Evolutionary conservation across 2,888 invertebrate species (phyloP).

Genomic region (Drosophila siamana): DNA sequence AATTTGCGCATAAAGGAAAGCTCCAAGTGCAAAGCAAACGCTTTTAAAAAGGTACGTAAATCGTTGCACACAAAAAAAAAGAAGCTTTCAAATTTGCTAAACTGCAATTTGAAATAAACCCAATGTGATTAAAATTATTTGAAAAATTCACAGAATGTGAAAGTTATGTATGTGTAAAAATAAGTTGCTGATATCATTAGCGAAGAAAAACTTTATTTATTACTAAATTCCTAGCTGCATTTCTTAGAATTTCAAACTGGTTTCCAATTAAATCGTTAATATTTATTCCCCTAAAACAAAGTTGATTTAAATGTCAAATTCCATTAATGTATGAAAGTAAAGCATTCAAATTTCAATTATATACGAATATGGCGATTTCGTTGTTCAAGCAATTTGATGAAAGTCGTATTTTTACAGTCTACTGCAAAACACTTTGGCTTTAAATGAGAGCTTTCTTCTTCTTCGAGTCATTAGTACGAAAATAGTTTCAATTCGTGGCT

Average conservation of each 20-base stretch:
- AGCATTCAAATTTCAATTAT: neutral
- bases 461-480: constrained; percentile 8
- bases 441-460: constrained; percentile 41
- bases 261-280: neutral
- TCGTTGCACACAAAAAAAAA: constrained; percentile 1
- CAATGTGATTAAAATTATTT: neutral
- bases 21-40: constrained; percentile 34
- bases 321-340: neutral
- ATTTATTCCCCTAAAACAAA: neutral
- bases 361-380: neutral
- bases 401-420: constrained; percentile 3
- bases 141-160: neutral
- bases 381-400: neutral
- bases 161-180: neutral
- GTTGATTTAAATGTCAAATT: constrained; percentile 1
- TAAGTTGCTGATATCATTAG: neutral
- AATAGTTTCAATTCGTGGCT: constrained; percentile 23
- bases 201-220: neutral
- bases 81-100: neutral
- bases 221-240: neutral
- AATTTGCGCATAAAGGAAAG: constrained; percentile 66
- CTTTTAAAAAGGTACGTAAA: constrained; percentile 65
- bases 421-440: constrained; percentile 18
- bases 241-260: neutral
- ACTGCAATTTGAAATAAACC: neutral